A percentile compares a stretch with the other conserved stretches of the same genome.
Conservation (phyloP, 2,888 invertebrate species). For the Eledona agricola region DNA sequence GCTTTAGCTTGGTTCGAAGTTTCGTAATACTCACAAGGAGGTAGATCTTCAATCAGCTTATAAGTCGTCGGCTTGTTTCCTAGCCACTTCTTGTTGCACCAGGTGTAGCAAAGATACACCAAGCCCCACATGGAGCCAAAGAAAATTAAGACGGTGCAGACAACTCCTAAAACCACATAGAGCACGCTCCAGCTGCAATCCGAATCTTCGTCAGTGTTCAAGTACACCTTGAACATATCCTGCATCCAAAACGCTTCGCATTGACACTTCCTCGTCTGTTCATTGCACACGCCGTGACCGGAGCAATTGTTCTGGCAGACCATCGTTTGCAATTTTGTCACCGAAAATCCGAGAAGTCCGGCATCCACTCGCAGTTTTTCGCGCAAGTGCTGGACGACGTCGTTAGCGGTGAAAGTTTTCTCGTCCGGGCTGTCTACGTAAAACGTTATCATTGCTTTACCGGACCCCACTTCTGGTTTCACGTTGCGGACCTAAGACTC, state of each 20-base stretch:
- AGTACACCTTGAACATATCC: constrained; percentile 57
- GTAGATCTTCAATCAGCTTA: constrained; percentile 69
- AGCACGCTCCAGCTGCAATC: constrained; percentile 92
- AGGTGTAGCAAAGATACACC: constrained; percentile 69
- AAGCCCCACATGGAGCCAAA: constrained; percentile 72
- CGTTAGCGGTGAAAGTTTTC: constrained; percentile 67
- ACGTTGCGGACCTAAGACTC: constrained; percentile 60
- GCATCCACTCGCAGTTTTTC: constrained; percentile 76
- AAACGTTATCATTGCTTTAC: constrained; percentile 64
- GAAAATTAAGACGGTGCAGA: constrained; percentile 67
- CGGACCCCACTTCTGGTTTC: constrained; percentile 64
- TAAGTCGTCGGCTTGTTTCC: constrained; percentile 71
- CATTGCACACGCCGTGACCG: constrained; percentile 89
- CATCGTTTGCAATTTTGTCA: constrained; percentile 80
- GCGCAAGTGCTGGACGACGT: constrained; percentile 73
- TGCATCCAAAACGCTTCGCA: constrained; percentile 99
- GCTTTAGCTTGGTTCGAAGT: background rate
- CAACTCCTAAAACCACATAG: constrained; percentile 83
- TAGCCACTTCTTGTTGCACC: constrained; percentile 64
- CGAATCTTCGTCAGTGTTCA: constrained; percentile 55
- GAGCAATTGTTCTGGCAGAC: constrained; percentile 94
- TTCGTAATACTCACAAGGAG: constrained; percentile 37
- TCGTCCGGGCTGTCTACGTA: constrained; percentile 61
- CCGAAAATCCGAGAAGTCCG: constrained; percentile 74
- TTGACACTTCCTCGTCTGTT: constrained; percentile 81